These are phyloP conservation scores for Oriolus oriolus DNA, from an alignment of 2,113 vertebrate genomes.

Conservation along the genomic window DNA sequence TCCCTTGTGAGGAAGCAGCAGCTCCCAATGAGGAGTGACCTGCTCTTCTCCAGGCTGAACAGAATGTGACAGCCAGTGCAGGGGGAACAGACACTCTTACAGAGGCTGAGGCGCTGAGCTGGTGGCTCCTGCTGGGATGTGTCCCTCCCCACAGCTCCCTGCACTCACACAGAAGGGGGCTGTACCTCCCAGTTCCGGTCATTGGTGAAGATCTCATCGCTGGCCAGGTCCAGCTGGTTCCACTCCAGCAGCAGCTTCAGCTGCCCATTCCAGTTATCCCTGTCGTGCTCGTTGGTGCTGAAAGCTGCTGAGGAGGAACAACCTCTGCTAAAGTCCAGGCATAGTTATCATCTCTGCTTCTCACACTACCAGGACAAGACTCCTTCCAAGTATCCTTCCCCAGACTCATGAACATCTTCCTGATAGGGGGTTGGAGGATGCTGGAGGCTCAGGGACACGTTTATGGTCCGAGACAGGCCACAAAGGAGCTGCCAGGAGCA, in stretches of 20 bases:
- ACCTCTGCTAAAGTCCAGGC: background rate
- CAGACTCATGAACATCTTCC: background rate
- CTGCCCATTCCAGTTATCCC: slow-evolving; percentile 80
- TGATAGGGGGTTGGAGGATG: background rate
- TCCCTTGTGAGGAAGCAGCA: background rate
- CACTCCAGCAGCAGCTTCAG: slow-evolving; percentile 79
- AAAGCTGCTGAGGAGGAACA: slow-evolving; percentile 65
- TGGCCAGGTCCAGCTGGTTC: slow-evolving; percentile 81
- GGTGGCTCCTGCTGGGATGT: background rate
- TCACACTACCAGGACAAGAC: background rate
- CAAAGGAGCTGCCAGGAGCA: background rate
- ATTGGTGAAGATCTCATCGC: slow-evolving; percentile 79
- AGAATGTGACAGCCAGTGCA: background rate
- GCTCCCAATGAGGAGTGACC: background rate
- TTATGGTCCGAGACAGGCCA: background rate
- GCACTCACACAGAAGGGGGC: background rate
- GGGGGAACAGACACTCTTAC: background rate
- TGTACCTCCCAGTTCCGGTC: slow-evolving; percentile 78
- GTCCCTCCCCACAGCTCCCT: background rate
- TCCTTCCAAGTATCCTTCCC: background rate
- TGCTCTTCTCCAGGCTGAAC: too few species aligned
- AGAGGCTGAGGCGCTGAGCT: background rate
- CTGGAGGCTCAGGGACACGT: background rate
- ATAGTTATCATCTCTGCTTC: background rate
- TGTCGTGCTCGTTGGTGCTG: slow-evolving; percentile 77